phyloP scores from a whole-genome alignment of 2,797 vertebrate species.

The Eleutherodactylus coqui region DNA sequence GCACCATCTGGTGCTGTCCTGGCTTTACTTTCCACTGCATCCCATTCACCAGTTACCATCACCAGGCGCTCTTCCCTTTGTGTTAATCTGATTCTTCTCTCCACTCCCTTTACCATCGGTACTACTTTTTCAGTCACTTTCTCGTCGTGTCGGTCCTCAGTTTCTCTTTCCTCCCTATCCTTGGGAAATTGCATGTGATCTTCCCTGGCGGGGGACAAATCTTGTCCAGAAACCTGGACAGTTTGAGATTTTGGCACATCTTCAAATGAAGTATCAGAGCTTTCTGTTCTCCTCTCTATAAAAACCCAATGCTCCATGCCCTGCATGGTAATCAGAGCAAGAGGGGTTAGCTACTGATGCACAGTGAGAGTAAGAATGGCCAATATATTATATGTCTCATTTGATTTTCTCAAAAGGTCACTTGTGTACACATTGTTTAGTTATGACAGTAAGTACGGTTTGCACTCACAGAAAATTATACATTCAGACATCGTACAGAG shows the following conservation, averaged over 20 bases:
- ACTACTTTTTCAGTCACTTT: conserved; percentile 58
- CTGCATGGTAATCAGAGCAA: conserved; percentile 97
- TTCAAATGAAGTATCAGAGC: conserved; percentile 73
- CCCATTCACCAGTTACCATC: conserved; percentile 32
- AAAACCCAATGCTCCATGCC: conserved; percentile 99
- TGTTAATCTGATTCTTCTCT: conserved; percentile 45
- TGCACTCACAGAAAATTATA: neutral
- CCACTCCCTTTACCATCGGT: conserved; percentile 36
- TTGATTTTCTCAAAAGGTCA: conserved; percentile 11
- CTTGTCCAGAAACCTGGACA: conserved; percentile 34
- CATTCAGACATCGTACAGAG: neutral
- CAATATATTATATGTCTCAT: conserved; percentile 21
- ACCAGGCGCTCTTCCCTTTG: conserved; percentile 45
- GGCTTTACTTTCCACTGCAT: conserved; percentile 42
- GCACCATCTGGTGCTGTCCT: conserved; percentile 50
- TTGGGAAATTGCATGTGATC: conserved; percentile 25
- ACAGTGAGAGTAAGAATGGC: conserved; percentile 44
- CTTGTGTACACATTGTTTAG: neutral
- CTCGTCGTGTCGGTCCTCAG: conserved; percentile 67
- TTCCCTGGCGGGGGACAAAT: conserved; percentile 21
- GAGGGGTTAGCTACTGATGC: conserved; percentile 86
- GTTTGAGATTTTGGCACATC: conserved; percentile 47
- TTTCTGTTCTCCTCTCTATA: conserved; percentile 88
- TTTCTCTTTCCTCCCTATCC: conserved; percentile 56
- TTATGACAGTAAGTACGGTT: neutral